phyloP scores from a whole-genome alignment of 2,888 invertebrate species.

The Chydorus sphaericus region DNA sequence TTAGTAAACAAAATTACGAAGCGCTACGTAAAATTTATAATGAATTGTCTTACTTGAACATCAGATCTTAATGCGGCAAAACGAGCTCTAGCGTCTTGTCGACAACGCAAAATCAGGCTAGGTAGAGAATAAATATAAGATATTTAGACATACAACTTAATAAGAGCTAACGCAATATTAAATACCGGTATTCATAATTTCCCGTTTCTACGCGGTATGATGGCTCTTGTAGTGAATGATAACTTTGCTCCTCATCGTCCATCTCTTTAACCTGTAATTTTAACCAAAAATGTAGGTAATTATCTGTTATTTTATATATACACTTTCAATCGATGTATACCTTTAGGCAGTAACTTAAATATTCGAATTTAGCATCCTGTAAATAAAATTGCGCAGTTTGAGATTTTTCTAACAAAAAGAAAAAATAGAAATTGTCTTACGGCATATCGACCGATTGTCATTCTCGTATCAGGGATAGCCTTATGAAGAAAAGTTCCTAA shows the following conservation, averaged over 20 bases:
- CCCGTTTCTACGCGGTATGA: slow-evolving; percentile 96
- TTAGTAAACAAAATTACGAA: neutral
- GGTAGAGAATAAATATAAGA: neutral
- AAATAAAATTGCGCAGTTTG: too few species aligned
- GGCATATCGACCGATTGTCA: slow-evolving; percentile 94
- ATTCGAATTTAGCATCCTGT: slow-evolving; percentile 99
- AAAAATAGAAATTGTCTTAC: too few species aligned
- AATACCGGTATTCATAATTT: slow-evolving; percentile 88
- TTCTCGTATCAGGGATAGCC: slow-evolving; percentile 93
- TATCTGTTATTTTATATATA: neutral
- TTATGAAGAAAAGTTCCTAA: slow-evolving; percentile 93
- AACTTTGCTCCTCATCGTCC: slow-evolving; percentile 97
- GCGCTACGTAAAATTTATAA: neutral
- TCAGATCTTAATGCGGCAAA: slow-evolving; percentile 74
- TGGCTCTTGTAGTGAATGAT: slow-evolving; percentile 82
- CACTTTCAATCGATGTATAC: neutral
- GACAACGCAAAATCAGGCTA: slow-evolving; percentile 79
- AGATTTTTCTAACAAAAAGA: too few species aligned
- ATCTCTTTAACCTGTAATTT: slow-evolving; percentile 83
- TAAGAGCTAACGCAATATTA: neutral
- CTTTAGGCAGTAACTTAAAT: slow-evolving; percentile 95
- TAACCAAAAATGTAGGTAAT: too few species aligned
- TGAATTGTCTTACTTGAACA: slow-evolving; percentile 37
- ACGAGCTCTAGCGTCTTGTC: slow-evolving; percentile 78
- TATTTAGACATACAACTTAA: neutral